Evolutionary conservation across 2,888 invertebrate species (phyloP).

Genomic region (Apotomis capreana): DNA sequence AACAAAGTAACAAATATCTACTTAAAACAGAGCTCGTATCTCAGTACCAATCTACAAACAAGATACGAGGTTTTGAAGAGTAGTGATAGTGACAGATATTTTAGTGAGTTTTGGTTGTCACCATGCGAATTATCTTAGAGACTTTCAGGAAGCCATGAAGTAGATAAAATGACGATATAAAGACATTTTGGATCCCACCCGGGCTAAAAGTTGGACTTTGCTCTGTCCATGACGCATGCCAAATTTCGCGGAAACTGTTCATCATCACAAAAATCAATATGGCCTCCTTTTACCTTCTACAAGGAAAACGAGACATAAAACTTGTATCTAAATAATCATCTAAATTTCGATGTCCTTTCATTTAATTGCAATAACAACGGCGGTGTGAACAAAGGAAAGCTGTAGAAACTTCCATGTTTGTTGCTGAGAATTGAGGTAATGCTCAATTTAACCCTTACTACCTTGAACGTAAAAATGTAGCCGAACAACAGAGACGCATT

Average conservation of each 20-base stretch:
- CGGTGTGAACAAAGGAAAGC: constrained; percentile 57
- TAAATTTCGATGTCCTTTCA: constrained; percentile 44
- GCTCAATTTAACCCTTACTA: background rate
- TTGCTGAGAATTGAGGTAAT: background rate
- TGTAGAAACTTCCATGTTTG: background rate
- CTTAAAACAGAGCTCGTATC: too few relatives aligned
- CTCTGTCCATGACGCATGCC: constrained; percentile 19
- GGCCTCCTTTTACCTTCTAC: constrained; percentile 20
- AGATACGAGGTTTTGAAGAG: too few relatives aligned
- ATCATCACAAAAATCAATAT: constrained; percentile 23
- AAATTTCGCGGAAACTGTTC: constrained; percentile 27
- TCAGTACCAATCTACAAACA: too few relatives aligned
- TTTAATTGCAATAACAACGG: constrained; percentile 55
- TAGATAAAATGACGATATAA: too few relatives aligned
- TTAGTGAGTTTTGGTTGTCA: too few relatives aligned
- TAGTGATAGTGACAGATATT: too few relatives aligned
- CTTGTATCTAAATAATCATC: constrained; percentile 19
- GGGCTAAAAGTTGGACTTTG: background rate
- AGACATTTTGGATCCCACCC: background rate
- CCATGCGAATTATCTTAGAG: too few relatives aligned
- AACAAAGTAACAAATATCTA: too few relatives aligned
- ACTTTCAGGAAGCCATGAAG: too few relatives aligned
- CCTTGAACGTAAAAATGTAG: background rate
- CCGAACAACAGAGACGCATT: background rate
- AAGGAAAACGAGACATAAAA: constrained; percentile 24